These are phyloP conservation scores for Meriones unguiculatus DNA, from an alignment of 2,113 vertebrate genomes.

Conservation along the genomic window DNA sequence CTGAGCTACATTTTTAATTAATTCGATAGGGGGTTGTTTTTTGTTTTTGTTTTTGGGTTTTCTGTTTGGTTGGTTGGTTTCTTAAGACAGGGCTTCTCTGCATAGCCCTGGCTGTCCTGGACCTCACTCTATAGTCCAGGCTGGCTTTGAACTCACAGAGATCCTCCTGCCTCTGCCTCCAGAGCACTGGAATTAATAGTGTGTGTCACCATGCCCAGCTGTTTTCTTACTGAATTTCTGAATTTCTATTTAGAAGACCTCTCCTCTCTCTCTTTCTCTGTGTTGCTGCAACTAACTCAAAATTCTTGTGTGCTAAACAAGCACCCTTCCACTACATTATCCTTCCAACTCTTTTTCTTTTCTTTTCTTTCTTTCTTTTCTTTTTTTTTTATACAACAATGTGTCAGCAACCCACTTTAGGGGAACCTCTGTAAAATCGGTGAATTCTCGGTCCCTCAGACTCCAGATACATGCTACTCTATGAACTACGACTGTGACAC, in stretches of 20 bases:
- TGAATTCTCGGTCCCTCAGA: background rate
- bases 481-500: background rate
- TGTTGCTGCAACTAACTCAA: background rate
- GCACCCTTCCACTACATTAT: background rate
- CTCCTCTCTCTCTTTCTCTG: no score
- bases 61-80: no score
- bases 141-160: no score
- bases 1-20: background rate
- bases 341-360: background rate
- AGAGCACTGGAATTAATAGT: no score
- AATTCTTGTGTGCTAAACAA: background rate
- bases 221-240: background rate
- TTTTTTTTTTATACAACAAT: background rate
- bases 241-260: slow-evolving; percentile 7
- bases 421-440: background rate
- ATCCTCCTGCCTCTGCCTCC: no score
- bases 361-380: background rate
- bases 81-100: no score
- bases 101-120: no score
- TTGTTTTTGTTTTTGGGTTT: no score
- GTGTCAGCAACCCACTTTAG: background rate
- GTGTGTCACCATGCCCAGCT: no score
- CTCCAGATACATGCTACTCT: background rate
- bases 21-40: background rate
- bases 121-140: no score